These are phyloP conservation scores for Protobothrops flavoviridis DNA, from an alignment of 2,113 vertebrate genomes.

Conservation along the genomic window DNA sequence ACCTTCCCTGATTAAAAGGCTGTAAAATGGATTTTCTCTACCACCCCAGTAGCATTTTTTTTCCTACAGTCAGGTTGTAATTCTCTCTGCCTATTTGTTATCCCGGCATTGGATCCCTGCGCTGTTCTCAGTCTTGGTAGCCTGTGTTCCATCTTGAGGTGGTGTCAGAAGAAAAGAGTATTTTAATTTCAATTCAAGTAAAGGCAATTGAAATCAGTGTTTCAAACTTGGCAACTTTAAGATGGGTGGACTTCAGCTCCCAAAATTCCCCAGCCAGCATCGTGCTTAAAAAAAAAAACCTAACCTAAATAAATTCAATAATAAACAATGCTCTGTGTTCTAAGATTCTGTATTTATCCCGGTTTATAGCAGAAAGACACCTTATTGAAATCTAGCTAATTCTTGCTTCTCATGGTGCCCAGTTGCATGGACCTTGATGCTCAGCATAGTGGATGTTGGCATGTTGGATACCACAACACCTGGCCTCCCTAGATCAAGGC, in stretches of 20 bases:
- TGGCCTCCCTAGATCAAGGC: too few species aligned
- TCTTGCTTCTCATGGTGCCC: not conserved
- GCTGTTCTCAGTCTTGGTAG: not conserved
- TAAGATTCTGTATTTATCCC: not conserved
- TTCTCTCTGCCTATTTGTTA: not conserved
- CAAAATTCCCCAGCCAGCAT: not conserved
- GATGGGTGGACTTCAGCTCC: not conserved
- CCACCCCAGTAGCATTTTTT: not conserved
- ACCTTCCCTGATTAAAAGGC: not conserved
- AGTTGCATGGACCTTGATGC: not conserved
- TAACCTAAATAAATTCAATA: not conserved
- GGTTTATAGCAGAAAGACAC: not conserved
- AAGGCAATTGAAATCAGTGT: not conserved
- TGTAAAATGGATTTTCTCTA: not conserved
- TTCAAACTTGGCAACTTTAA: not conserved
- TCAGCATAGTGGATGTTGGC: not conserved
- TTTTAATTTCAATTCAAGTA: not conserved
- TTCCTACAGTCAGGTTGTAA: not conserved
- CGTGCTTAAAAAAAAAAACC: not conserved
- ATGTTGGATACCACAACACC: not conserved
- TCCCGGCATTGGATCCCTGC: not conserved
- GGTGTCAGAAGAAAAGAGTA: not conserved
- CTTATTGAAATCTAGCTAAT: not conserved
- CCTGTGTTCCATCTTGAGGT: not conserved
- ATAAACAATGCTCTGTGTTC: too few species aligned